Evolutionary conservation across 2,113 vertebrate genomes (phyloP).

Genomic region (Desmodus rotundus): DNA sequence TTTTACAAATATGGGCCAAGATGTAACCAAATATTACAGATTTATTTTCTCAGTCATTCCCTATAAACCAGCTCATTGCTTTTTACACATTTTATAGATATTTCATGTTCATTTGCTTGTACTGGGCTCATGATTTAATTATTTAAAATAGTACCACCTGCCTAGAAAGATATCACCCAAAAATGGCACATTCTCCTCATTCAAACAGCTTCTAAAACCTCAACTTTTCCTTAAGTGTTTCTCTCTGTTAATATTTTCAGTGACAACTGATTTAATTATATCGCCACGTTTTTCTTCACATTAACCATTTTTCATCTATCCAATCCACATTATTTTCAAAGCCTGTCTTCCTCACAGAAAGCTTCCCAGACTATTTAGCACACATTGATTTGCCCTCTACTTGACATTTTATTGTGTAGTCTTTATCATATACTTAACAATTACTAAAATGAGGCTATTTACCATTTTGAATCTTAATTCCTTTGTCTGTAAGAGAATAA

Average conservation of each 20-base stretch:
- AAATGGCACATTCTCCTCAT: background rate
- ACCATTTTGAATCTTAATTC: background rate
- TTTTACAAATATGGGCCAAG: background rate
- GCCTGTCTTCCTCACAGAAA: background rate
- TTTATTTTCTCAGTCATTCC: constrained; percentile 10
- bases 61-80: background rate
- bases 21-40: background rate
- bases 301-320: background rate
- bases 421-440: background rate
- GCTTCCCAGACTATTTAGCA: background rate
- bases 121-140: background rate
- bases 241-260: background rate
- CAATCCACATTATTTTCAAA: constrained; percentile 8
- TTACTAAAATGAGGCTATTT: constrained; percentile 18
- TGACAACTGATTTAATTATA: background rate
- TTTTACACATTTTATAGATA: background rate
- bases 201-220: constrained; percentile 16
- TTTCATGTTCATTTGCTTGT: background rate
- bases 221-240: background rate
- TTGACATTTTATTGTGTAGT: background rate
- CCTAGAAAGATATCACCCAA: background rate
- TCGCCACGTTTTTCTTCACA: background rate
- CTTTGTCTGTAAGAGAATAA: background rate
- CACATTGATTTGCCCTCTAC: background rate
- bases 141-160: background rate